Base-by-base conservation (phyloP, 2,888 invertebrate genomes). In the Syrphus vitripennis region DNA sequence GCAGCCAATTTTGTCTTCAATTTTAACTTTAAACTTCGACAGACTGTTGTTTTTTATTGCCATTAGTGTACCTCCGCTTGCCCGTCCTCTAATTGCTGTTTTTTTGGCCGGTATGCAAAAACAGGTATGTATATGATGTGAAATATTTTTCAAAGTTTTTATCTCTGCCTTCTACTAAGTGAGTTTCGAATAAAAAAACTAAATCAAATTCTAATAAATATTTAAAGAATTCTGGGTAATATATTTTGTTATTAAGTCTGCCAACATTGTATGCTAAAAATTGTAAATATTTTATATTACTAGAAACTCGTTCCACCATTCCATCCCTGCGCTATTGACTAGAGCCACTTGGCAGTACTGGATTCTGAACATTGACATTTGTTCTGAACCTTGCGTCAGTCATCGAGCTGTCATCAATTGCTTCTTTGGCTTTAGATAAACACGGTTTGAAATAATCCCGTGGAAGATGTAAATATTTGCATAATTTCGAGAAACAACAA, bases 391-490 rank as follows among this genome's bases (percentile, higher is more conserved):
- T 48, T 48, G 34, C 7, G 34, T 34, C 5, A 10, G 34, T 34
- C 9, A 34, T 34, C 34, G 34, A 34, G 34, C 34, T 48, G 48
- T 48, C 21, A 48, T 48, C 21, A n/a, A n/a, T 19, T 48, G 21
- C 14, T 48, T 19, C 19, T 4, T 48, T 21, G 16, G 19, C 4
- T 48, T 48, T 48, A n/a, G 48, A 16, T 48, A 16, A 48, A 19
- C 21, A 48, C 3, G 21, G 3, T 48, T 16, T 3, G 16, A 48
- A 48, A 48, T 19, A 48, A 19, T 48, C 48, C 1, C 19, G n/a
- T 9, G 48, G 48, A 48, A 48, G 48, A 34, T 34, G 65, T 37
- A 45, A 79, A 1, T 65, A 72, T 37, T 67, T 57, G 57, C 48
- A 7, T 40, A 37, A 4, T 40, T 4, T 29, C 12, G 10, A 37